Conservation (phyloP, 1,140 invertebrate genomes). For the Homarus americanus region DNA sequence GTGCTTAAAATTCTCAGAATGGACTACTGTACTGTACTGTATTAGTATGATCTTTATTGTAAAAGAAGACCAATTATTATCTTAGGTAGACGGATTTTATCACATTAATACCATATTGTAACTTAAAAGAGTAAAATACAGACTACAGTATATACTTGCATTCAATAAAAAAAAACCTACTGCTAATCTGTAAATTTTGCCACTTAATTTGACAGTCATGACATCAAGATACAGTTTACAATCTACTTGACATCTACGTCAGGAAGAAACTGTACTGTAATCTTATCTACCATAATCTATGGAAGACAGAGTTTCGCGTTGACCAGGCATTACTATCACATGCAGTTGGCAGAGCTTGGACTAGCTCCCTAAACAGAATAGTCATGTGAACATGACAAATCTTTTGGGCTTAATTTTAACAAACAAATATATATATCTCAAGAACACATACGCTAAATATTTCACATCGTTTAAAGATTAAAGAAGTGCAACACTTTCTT, state of each 20-base stretch:
- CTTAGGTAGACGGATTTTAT: conserved; percentile 7
- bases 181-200: not conserved
- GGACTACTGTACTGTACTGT: too few species aligned
- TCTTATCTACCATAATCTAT: conserved; percentile 63
- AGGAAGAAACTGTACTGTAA: conserved; percentile 50
- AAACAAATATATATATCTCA: not conserved
- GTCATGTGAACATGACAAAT: conserved; percentile 16
- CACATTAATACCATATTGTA: not conserved
- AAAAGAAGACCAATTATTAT: not conserved
- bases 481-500: not conserved
- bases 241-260: conserved; percentile 37
- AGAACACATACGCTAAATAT: not conserved
- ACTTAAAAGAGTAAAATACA: not conserved
- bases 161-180: not conserved
- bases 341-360: conserved; percentile 55
- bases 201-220: not conserved
- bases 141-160: not conserved
- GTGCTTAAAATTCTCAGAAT: not conserved
- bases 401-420: not conserved
- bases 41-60: not conserved
- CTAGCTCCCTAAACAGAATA: conserved; percentile 36
- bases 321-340: conserved; percentile 65
- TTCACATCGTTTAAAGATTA: not conserved
- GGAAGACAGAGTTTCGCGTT: conserved; percentile 64
- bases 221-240: conserved; percentile 39